Conservation (phyloP, 2,888 invertebrate genomes). For the Sinhomidia bicolor region DNA sequence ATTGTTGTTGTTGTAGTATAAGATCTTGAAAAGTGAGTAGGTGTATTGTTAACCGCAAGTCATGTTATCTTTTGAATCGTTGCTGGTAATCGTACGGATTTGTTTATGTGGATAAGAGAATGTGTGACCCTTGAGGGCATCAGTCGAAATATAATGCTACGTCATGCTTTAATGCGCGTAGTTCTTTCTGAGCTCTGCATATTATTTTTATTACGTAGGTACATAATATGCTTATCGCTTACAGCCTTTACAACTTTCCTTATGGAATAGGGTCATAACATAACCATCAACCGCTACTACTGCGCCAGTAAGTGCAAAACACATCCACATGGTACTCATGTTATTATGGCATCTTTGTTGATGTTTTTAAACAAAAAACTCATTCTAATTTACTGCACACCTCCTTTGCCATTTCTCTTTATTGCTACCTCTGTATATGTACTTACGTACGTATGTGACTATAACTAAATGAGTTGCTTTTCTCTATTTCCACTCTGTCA, state of each 20-base stretch:
- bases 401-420: conserved; percentile 9
- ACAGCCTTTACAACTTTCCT: too few species aligned
- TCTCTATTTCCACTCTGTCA: background rate
- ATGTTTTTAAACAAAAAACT: background rate
- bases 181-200: too few species aligned
- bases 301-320: background rate
- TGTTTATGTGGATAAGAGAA: conserved; percentile 8
- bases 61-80: conserved; percentile 36
- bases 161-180: conserved; percentile 5
- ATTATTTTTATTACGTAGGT: background rate
- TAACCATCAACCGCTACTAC: background rate
- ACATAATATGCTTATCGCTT: too few species aligned
- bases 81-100: conserved; percentile 36
- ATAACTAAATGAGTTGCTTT: too few species aligned
- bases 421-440: background rate
- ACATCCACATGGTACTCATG: background rate
- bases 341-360: background rate
- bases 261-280: background rate
- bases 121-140: conserved; percentile 51
- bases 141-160: conserved; percentile 7
- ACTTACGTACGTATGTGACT: too few species aligned
- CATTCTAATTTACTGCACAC: conserved; percentile 17
- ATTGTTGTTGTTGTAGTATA: background rate
- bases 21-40: conserved; percentile 34
- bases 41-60: conserved; percentile 54